Base-by-base conservation (phyloP, 2,797 vertebrate species). In the Coregonus sp. region DNA sequence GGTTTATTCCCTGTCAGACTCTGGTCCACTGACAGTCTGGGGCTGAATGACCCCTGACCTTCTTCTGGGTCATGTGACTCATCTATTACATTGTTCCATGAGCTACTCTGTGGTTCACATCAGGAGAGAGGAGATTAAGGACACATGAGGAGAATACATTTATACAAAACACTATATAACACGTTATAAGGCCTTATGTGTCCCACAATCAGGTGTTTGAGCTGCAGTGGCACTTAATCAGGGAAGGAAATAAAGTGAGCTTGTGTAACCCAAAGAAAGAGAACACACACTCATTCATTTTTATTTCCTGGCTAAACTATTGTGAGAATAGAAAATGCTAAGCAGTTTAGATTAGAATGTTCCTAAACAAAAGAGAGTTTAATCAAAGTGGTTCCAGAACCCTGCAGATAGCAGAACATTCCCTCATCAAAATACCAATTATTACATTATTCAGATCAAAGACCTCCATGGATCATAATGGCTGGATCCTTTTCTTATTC, bases 1-100 rank as follows among this genome's bases (percentile, higher is more conserved):
- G 89, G 93, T 93, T 94, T 93, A 93, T 94, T 94, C 89, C 80
- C 90, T 90, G 91, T 93, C 93, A 92, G 85, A 86, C 91, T 1
- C 73, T n/a, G 75, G 88, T 92, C 89, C 85, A 78, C 85, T 86
- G 89, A 92, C 90, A 88, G 90, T 89, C 86, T 70, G 79, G 20
- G 72, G 81, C 89, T 87, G 25, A 37, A 76, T 88, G 89, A 94
- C 91, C 92, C 84, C 61, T 67, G 89, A 93, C 92, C 92, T 88
- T 84, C 84, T 76, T 84, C 1, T 78, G 88, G 89, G 92, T 93
- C 92, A 91, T 89, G 47, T 90, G 85, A 85, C 76, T 84, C 89
- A 88, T 90, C 87, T 90, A 92, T 93, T 91, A 91, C 80, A 73
- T 82, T 86, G 85, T 86, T 89, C 78, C 82, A 77, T 82, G 69